Evolutionary conservation across 1,140 invertebrate genomes (phyloP).

Genomic region (Drosophila kikkawai): DNA sequence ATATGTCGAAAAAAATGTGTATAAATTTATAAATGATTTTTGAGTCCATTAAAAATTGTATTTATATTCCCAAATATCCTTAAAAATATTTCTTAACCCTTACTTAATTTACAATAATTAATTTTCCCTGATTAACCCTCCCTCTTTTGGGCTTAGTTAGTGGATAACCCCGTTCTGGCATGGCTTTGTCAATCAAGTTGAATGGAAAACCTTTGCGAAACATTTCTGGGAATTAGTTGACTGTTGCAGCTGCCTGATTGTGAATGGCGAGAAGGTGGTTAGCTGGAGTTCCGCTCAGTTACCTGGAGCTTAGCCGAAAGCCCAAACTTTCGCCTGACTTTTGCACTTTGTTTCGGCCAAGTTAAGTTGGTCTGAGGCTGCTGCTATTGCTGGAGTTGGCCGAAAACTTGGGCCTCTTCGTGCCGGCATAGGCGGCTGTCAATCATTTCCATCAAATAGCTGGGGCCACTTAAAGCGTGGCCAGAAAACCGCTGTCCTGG

Average conservation of each 20-base stretch:
- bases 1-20: no score
- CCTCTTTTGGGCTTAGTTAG: not conserved
- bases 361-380: slow-evolving; percentile 24
- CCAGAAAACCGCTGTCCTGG: slow-evolving; percentile 23
- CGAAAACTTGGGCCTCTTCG: slow-evolving; percentile 26
- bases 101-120: not conserved
- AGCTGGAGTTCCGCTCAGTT: slow-evolving; percentile 16
- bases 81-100: not conserved
- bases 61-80: not conserved
- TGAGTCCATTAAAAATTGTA: not conserved
- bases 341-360: slow-evolving; percentile 35
- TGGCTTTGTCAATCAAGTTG: slow-evolving; percentile 23
- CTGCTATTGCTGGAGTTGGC: slow-evolving; percentile 2
- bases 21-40: not conserved
- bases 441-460: slow-evolving; percentile 53
- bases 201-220: slow-evolving; percentile 13
- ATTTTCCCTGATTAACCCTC: not conserved
- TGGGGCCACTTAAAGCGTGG: slow-evolving; percentile 39
- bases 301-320: slow-evolving; percentile 39
- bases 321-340: slow-evolving; percentile 38
- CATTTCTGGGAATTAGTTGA: slow-evolving; percentile 40
- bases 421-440: slow-evolving; percentile 28
- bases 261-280: slow-evolving; percentile 1
- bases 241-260: slow-evolving; percentile 29
- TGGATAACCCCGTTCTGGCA: not conserved